These are phyloP conservation scores for Phyto melanocephala DNA, from an alignment of 2,888 invertebrate genomes.

Conservation along the genomic window DNA sequence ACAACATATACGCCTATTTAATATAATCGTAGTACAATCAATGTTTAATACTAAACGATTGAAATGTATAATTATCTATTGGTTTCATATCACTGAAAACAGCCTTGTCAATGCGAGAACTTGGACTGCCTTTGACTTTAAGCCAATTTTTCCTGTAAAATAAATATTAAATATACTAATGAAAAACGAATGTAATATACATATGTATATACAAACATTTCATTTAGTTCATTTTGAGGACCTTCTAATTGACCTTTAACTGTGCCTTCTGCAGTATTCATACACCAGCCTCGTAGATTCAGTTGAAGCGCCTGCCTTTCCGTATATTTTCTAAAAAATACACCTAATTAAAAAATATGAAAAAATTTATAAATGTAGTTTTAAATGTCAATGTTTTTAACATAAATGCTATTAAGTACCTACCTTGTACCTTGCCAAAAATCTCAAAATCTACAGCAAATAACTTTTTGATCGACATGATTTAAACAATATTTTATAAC, in stretches of 20 bases:
- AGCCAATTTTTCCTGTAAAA: conserved; percentile 52
- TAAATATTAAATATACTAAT: background rate
- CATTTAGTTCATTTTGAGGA: conserved; percentile 79
- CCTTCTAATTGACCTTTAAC: conserved; percentile 84
- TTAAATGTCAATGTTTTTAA: too few species aligned
- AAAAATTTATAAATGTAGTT: background rate
- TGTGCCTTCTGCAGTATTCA: conserved; percentile 83
- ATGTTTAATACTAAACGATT: conserved; percentile 80
- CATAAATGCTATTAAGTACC: background rate
- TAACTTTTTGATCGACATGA: conserved; percentile 54
- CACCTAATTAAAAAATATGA: conserved; percentile 69
- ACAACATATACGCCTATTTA: too few species aligned
- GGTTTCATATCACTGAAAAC: conserved; percentile 84
- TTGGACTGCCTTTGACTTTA: conserved; percentile 77
- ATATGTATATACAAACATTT: conserved; percentile 79
- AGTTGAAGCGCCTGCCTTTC: conserved; percentile 81
- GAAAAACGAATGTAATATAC: background rate
- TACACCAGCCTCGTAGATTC: conserved; percentile 84
- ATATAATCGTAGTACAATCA: conserved; percentile 55
- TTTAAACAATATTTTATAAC: background rate
- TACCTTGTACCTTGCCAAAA: conserved; percentile 75
- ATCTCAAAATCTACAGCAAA: conserved; percentile 72
- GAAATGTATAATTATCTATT: conserved; percentile 80
- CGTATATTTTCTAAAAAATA: conserved; percentile 80
- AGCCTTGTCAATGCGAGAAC: conserved; percentile 85